Percentiles rank a stretch among this genome's conserved stretches.
Conservation (phyloP, 1,140 invertebrate species). For the Tetranychus cinnabarinus region DNA sequence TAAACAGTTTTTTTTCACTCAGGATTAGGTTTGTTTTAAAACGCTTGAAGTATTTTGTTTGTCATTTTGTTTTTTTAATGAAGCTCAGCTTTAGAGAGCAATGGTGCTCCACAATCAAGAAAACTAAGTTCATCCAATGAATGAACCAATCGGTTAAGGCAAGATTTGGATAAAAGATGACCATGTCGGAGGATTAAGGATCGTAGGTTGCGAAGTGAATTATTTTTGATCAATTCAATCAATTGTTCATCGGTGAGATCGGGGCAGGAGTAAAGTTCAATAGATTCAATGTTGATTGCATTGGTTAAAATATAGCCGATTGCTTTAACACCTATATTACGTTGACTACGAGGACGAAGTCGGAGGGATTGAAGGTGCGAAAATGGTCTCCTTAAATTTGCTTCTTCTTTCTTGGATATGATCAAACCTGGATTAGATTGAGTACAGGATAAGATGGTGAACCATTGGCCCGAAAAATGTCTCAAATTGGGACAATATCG, state of each 20-base stretch:
- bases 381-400: constrained; percentile 8
- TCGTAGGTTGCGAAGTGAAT: constrained; percentile 8
- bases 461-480: constrained; percentile 13
- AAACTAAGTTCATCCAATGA: constrained; percentile 1
- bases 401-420: background rate
- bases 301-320: constrained; percentile 8
- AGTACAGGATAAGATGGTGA: constrained; percentile 7
- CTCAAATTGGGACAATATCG: constrained; percentile 12
- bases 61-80: too few species aligned
- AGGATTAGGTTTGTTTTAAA: too few species aligned
- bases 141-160: background rate
- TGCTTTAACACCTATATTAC: constrained; percentile 8
- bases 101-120: constrained; percentile 4
- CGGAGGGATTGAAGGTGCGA: constrained; percentile 9
- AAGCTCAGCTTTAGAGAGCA: background rate
- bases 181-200: constrained; percentile 13
- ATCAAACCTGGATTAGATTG: background rate
- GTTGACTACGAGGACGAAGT: constrained; percentile 10
- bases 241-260: constrained; percentile 10
- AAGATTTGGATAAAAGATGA: constrained; percentile 4
- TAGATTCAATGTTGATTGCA: constrained; percentile 6
- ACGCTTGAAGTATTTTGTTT: too few species aligned
- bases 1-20: too few species aligned
- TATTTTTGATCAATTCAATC: constrained; percentile 7
- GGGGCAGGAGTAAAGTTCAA: constrained; percentile 14